Evolutionary conservation across 2,888 invertebrate species (phyloP).

Genomic region (Ichneumoninae sp.): DNA sequence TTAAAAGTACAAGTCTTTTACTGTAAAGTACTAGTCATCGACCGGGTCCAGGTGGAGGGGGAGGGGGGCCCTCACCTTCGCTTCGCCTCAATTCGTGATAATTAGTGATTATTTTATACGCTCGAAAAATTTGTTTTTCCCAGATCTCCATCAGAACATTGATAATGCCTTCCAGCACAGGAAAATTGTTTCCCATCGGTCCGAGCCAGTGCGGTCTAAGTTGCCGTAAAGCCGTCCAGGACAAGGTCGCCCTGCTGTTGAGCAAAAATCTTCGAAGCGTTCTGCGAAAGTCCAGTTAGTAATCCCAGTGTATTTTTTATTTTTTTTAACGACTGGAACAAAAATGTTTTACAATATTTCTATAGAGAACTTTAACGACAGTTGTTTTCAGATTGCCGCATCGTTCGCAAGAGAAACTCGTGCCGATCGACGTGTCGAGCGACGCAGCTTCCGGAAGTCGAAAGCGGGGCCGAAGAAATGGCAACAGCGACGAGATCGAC

Average conservation of each 20-base stretch:
- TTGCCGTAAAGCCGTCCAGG: constrained; percentile 76
- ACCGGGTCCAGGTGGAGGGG: background rate
- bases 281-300: constrained; percentile 76
- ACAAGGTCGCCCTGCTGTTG: constrained; percentile 74
- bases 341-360: constrained; percentile 71
- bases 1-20: too few relatives aligned
- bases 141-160: constrained; percentile 67
- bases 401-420: constrained; percentile 72
- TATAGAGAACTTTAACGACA: constrained; percentile 79
- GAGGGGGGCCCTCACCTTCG: background rate
- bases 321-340: constrained; percentile 22
- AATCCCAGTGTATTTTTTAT: constrained; percentile 19
- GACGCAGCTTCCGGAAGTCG: constrained; percentile 62
- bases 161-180: constrained; percentile 70
- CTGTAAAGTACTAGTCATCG: background rate
- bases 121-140: constrained; percentile 17
- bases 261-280: constrained; percentile 74
- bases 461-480: constrained; percentile 68
- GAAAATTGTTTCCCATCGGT: constrained; percentile 73
- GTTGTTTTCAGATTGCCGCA: constrained; percentile 79
- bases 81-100: background rate
- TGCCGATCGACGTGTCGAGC: constrained; percentile 69
- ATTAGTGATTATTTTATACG: background rate
- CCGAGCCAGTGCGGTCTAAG: constrained; percentile 73
- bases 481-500: constrained; percentile 70